phyloP scores from a whole-genome alignment of 2,888 invertebrate genomes.

The Brassicogethes aeneus region DNA sequence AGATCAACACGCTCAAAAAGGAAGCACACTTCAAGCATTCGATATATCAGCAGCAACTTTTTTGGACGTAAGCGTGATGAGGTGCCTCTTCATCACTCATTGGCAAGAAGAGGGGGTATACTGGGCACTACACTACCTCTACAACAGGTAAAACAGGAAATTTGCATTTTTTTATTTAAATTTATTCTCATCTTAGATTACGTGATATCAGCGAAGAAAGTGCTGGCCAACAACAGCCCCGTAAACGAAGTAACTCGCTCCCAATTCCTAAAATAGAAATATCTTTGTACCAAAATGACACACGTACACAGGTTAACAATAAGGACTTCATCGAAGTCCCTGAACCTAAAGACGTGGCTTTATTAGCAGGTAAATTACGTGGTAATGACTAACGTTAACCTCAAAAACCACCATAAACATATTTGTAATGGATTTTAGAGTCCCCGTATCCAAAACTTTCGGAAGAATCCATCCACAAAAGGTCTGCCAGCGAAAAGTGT shows the following conservation, averaged over 20 bases:
- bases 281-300: conserved; percentile 73
- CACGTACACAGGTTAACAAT: conserved; percentile 54
- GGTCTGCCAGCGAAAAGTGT: conserved; percentile 72
- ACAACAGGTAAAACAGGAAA: conserved; percentile 70
- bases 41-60: conserved; percentile 85
- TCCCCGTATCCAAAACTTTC: conserved; percentile 38
- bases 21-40: conserved; percentile 18
- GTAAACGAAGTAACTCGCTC: conserved; percentile 84
- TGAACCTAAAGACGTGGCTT: conserved; percentile 58
- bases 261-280: conserved; percentile 91
- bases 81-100: conserved; percentile 91
- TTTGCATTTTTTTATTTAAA: too few species aligned
- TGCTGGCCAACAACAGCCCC: conserved; percentile 65
- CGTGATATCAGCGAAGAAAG: conserved; percentile 82
- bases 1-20: conserved; percentile 10
- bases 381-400: not conserved
- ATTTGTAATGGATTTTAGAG: conserved; percentile 30
- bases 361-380: conserved; percentile 47
- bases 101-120: conserved; percentile 98
- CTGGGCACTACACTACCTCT: conserved; percentile 91
- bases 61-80: conserved; percentile 89
- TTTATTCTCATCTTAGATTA: conserved; percentile 46
- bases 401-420: too few species aligned
- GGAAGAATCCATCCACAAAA: conserved; percentile 44
- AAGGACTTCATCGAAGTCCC: conserved; percentile 75